phyloP scores from a whole-genome alignment of 1,140 invertebrate species.

The Gryon sp. region DNA sequence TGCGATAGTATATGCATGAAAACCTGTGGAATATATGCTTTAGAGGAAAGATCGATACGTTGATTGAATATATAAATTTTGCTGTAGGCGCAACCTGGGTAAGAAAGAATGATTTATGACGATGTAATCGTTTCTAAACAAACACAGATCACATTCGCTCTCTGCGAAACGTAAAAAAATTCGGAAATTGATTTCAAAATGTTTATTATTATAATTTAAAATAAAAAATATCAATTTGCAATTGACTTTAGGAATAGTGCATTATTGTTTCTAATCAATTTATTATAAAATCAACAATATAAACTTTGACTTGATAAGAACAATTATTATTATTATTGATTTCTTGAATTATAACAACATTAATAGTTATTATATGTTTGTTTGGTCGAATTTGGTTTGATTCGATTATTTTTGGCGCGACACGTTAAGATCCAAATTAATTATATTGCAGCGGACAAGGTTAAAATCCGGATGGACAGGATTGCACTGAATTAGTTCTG shows the following conservation, averaged over 20 bases:
- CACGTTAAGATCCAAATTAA: constrained; percentile 30
- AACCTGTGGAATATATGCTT: constrained; percentile 32
- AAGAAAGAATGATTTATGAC: constrained; percentile 31
- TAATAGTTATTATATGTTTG: constrained; percentile 13
- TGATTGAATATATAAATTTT: constrained; percentile 42
- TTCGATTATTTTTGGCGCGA: constrained; percentile 34
- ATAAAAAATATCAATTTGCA: no score
- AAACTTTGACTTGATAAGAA: no score
- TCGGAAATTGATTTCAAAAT: no score
- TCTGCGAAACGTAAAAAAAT: no score
- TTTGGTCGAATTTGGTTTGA: constrained; percentile 40
- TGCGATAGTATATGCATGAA: constrained; percentile 39
- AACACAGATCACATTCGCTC: no score
- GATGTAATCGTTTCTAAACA: constrained; percentile 40
- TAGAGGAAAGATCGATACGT: constrained; percentile 38
- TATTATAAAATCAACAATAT: no score
- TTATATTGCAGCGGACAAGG: constrained; percentile 25
- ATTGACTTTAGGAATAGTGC: no score
- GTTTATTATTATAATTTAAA: no score
- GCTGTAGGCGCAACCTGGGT: constrained; percentile 17
- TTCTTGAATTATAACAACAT: no score
- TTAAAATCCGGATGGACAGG: constrained; percentile 36
- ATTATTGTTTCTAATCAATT: no score
- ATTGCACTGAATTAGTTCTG: constrained; percentile 36
- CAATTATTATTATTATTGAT: no score